Conservation (phyloP, 2,113 vertebrate genomes). For the Brachypodius melanocephalos region DNA sequence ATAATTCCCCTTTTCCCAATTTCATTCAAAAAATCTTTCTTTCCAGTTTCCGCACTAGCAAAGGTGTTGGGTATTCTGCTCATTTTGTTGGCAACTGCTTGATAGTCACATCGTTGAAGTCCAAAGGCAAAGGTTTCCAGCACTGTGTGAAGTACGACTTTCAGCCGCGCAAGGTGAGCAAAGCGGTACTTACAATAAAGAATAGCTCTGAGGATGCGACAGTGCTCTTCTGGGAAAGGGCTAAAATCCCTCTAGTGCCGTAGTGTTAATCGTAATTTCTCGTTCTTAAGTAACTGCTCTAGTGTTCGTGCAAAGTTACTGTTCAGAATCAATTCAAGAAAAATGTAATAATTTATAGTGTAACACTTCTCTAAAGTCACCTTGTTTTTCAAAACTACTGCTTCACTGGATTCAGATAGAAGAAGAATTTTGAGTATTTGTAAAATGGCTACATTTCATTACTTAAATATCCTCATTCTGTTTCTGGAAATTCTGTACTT, state of each 20-base stretch:
- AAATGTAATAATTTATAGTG: background rate
- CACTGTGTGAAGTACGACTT: constrained; percentile 98
- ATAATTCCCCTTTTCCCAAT: background rate
- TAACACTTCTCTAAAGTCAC: background rate
- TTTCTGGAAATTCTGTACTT: background rate
- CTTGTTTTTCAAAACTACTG: background rate
- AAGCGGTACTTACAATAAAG: background rate
- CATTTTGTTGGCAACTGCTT: constrained; percentile 98
- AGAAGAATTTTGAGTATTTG: background rate
- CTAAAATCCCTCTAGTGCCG: background rate
- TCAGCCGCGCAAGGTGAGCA: constrained; percentile 91
- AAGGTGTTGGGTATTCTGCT: constrained; percentile 96
- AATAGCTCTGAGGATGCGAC: background rate
- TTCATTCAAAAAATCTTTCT: background rate
- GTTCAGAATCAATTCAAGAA: background rate
- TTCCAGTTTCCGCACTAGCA: constrained; percentile 94
- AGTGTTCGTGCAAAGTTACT: background rate
- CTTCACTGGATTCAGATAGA: background rate
- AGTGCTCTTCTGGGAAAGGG: background rate
- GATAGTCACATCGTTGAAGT: constrained; percentile 94
- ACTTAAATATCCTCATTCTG: background rate
- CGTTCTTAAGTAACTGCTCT: background rate
- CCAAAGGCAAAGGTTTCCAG: constrained; percentile 99
- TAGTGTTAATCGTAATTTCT: background rate
- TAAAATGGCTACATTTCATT: background rate